Conservation (phyloP, 2,113 vertebrate genomes). For the Rhea pennata region DNA sequence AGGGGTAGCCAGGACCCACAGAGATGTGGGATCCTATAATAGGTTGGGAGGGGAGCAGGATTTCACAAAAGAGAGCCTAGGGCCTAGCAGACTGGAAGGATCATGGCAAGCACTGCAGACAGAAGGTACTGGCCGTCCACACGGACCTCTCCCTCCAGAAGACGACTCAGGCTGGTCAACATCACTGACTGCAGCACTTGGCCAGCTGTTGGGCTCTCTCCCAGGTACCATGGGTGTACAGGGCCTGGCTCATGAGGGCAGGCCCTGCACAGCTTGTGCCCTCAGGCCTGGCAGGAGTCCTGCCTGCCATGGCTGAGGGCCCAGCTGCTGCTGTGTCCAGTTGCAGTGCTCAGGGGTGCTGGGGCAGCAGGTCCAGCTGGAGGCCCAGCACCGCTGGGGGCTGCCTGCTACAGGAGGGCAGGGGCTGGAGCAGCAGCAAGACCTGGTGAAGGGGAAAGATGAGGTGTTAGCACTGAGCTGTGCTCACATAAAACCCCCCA, state of each 20-base stretch:
- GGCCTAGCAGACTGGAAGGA: background rate
- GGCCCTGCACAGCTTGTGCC: too few relatives aligned
- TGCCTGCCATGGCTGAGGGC: background rate
- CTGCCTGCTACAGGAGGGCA: background rate
- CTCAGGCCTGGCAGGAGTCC: fast-evolving
- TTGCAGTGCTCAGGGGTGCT: background rate
- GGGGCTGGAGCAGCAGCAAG: constrained; percentile 8
- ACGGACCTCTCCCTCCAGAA: background rate
- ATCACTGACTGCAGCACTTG: background rate
- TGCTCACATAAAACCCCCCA: background rate
- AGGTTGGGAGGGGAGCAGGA: background rate
- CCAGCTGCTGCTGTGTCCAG: background rate
- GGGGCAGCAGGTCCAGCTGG: constrained; percentile 10
- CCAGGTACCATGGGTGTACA: background rate
- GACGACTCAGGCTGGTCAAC: background rate
- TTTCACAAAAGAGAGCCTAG: background rate
- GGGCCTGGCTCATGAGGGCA: background rate
- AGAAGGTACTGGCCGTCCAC: background rate
- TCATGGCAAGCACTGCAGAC: background rate
- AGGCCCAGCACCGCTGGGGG: constrained; percentile 17
- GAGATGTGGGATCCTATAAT: background rate
- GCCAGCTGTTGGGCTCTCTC: background rate
- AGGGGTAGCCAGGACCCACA: background rate
- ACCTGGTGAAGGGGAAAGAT: background rate
- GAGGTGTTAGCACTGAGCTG: background rate